phyloP scores from a whole-genome alignment of 1,140 invertebrate genomes.

The Lanistes nyassanus region DNA sequence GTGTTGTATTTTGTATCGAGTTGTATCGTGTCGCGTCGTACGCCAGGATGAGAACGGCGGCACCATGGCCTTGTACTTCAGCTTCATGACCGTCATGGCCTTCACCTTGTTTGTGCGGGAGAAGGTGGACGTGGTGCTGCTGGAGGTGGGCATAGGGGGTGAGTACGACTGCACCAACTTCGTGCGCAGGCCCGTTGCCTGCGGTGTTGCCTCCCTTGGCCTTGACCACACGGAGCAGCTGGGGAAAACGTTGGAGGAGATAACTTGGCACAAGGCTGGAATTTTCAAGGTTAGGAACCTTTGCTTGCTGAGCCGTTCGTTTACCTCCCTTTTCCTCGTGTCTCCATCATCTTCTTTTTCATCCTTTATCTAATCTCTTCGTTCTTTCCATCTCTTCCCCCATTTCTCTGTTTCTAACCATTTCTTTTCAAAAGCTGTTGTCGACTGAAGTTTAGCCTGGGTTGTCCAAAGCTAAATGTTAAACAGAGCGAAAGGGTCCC shows the following conservation, averaged over 20 bases:
- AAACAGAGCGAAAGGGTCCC: too few relatives aligned
- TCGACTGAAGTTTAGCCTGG: too few relatives aligned
- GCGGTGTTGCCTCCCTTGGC: slow-evolving; percentile 90
- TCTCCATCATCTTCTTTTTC: not conserved
- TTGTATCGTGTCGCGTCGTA: not conserved
- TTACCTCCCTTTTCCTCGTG: too few relatives aligned
- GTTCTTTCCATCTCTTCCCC: not conserved
- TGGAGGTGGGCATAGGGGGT: slow-evolving; percentile 98
- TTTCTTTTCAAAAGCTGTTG: too few relatives aligned
- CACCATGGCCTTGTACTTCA: slow-evolving; percentile 91
- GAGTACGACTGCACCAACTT: slow-evolving; percentile 95
- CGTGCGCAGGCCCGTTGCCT: slow-evolving; percentile 74
- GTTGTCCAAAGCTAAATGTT: too few relatives aligned
- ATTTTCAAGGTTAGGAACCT: slow-evolving; percentile 81
- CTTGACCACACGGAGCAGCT: slow-evolving; percentile 88
- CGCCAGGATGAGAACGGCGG: slow-evolving; percentile 39
- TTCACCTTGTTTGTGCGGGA: slow-evolving; percentile 89
- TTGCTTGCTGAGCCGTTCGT: too few relatives aligned
- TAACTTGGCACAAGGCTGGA: slow-evolving; percentile 95
- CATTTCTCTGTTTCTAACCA: not conserved
- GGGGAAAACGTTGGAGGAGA: slow-evolving; percentile 85
- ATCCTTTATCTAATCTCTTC: not conserved
- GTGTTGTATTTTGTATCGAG: too few relatives aligned
- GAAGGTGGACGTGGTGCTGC: slow-evolving; percentile 85
- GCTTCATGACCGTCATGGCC: slow-evolving; percentile 91